Evolutionary conservation across 2,797 vertebrate species (phyloP).

Genomic region (Cirrhinus molitorella): DNA sequence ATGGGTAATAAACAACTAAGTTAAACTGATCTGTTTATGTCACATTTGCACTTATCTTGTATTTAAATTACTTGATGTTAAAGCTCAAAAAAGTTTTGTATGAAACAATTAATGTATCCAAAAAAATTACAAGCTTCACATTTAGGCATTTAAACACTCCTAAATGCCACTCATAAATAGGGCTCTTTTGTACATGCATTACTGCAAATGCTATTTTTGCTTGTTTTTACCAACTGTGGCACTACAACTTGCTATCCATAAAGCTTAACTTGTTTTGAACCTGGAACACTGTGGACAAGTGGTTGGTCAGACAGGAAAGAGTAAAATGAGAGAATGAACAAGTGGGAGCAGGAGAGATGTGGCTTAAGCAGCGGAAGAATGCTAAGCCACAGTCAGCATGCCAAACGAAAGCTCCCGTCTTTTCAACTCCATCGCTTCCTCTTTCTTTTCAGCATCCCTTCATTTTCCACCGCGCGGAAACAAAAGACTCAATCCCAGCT

Average conservation of each 20-base stretch:
- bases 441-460: constrained; percentile 67
- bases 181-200: neutral
- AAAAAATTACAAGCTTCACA: neutral
- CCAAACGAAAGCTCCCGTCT: constrained; percentile 68
- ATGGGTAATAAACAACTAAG: constrained; percentile 65
- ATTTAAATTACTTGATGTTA: neutral
- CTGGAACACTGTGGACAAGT: neutral
- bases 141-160: neutral
- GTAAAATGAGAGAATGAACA: constrained; percentile 29
- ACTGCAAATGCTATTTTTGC: neutral
- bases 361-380: constrained; percentile 67
- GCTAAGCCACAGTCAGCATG: constrained; percentile 72
- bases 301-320: neutral
- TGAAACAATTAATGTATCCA: neutral
- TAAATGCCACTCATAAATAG: neutral
- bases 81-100: no score
- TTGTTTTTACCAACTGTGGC: neutral
- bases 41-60: no score
- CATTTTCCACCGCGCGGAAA: constrained; percentile 70
- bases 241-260: neutral
- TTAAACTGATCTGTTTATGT: neutral
- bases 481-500: constrained; percentile 67
- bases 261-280: neutral
- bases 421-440: constrained; percentile 51
- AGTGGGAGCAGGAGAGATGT: constrained; percentile 15